These are phyloP conservation scores for Anarsia innoxiella DNA, from an alignment of 2,888 invertebrate genomes.

Conservation along the genomic window DNA sequence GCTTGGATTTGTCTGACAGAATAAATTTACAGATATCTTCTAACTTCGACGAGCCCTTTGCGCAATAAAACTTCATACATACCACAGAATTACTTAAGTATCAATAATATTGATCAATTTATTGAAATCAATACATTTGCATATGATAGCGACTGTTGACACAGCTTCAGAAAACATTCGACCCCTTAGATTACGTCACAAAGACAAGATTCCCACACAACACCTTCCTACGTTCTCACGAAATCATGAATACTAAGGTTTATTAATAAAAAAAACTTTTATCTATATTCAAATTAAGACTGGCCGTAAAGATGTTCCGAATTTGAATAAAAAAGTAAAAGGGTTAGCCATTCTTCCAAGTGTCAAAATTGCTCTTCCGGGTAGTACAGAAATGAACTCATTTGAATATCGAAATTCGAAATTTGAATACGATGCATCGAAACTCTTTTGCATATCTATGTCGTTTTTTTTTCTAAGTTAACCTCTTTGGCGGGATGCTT, in stretches of 20 bases:
- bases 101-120: slow-evolving; percentile 6
- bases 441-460: slow-evolving; percentile 64
- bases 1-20: too few relatives aligned
- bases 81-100: too few relatives aligned
- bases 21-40: too few relatives aligned
- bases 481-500: slow-evolving; percentile 25
- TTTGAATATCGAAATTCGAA: slow-evolving; percentile 64
- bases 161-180: slow-evolving; percentile 65
- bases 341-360: slow-evolving; percentile 65
- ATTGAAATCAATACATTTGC: slow-evolving; percentile 13
- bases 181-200: slow-evolving; percentile 61
- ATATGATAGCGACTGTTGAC: slow-evolving; percentile 49
- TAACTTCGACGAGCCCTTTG: too few relatives aligned
- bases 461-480: slow-evolving; percentile 28
- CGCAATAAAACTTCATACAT: too few relatives aligned
- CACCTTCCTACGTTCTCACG: slow-evolving; percentile 49
- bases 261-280: slow-evolving; percentile 47
- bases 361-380: slow-evolving; percentile 73
- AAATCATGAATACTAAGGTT: slow-evolving; percentile 60
- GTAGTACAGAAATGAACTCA: slow-evolving; percentile 48
- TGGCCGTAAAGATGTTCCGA: slow-evolving; percentile 45
- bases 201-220: slow-evolving; percentile 48
- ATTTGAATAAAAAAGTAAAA: slow-evolving; percentile 64
- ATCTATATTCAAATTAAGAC: slow-evolving; percentile 46
- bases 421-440: slow-evolving; percentile 38